Base-by-base conservation (phyloP, 2,797 vertebrate species). In the Cryptoprocta ferox region DNA sequence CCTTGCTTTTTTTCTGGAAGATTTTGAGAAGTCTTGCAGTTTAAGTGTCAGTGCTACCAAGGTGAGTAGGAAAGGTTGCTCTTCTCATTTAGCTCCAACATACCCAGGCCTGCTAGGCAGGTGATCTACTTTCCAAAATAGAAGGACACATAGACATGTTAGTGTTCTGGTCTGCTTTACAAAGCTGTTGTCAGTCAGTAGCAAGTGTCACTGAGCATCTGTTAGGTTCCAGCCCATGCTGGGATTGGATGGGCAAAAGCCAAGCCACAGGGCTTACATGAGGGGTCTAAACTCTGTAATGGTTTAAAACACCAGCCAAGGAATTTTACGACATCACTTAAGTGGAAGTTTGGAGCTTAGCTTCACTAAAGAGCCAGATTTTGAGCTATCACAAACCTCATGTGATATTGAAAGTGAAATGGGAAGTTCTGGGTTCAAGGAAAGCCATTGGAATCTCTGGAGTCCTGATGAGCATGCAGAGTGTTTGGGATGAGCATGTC, bases 1-100 rank as follows among this genome's bases (percentile, higher is more conserved):
- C 68, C 59, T 97, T 93, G 35, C 45, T 76, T 94, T 76, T 94
- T 92, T 94, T 39, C 80, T 71, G 78, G 94, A 97, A 93, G 89
- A 96, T 82, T 92, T 45, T 75, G 19, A 91, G 89, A 89, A 83
- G 32, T 85, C 50, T 96, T 97, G 45, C 50, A 70, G 59, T 59
- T 94, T 89, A 75, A 95, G 16, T 84, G 7, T 76, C 59, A 90
- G 56, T 93, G 61, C 13, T 84, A 28, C 50, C 37, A 80, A 97
- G 68, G 63, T 95, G 42, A 95, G 48, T 94, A 93, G 68, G n/a
- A 94, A 92, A 89, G 61, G 26, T 28, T 95, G 2, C 13, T 94
- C 30, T 84, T 89, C 37, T 78, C 42, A 45, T 86, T 84, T 63
- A 39, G 18, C 42, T 76, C 37, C 35, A 73, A 18, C 24, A 56